phyloP scores from a whole-genome alignment of 2,113 vertebrate genomes.

The Fukomys damarensis region DNA sequence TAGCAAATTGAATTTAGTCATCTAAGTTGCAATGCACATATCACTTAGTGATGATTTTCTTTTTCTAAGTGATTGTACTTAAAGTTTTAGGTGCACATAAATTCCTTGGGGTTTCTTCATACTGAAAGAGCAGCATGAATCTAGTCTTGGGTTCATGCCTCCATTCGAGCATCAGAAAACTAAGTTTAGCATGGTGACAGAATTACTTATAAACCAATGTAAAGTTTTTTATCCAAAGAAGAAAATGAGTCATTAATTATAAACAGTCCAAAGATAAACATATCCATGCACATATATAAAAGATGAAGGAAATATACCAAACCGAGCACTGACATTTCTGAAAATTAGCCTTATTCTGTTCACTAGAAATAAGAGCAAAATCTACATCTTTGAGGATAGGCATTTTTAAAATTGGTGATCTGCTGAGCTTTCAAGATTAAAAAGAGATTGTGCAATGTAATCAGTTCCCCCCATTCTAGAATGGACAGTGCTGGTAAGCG shows the following conservation, averaged over 20 bases:
- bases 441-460: neutral
- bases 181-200: neutral
- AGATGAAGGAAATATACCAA: neutral
- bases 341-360: neutral
- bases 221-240: neutral
- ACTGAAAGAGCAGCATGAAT: conserved; percentile 43
- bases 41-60: conserved; percentile 55
- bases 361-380: neutral
- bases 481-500: neutral
- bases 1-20: conserved; percentile 68
- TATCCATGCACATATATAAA: neutral
- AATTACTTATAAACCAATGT: conserved; percentile 28
- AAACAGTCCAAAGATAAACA: conserved; percentile 23
- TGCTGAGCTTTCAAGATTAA: neutral
- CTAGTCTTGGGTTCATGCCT: conserved; percentile 28
- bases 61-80: conserved; percentile 36
- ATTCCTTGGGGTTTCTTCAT: conserved; percentile 45
- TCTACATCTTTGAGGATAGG: neutral
- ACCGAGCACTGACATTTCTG: neutral
- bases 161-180: conserved; percentile 28
- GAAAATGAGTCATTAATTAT: neutral
- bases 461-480: neutral
- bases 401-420: neutral
- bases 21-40: conserved; percentile 43
- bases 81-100: conserved; percentile 24